Conservation (phyloP, 1,140 invertebrate species). For the Papilio helenus region DNA sequence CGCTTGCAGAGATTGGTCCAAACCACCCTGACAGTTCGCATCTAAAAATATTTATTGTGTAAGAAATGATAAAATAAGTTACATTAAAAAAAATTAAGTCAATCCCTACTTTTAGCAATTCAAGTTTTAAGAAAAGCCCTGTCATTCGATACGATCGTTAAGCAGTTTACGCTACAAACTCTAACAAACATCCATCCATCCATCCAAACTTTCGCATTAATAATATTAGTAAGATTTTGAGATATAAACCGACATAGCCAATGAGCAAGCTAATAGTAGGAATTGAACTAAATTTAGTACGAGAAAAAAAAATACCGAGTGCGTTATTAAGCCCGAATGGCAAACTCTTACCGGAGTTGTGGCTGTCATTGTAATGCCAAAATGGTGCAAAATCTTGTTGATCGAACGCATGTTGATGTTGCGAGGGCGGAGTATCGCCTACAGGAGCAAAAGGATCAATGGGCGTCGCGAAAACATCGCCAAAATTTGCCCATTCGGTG, state of each 20-base stretch:
- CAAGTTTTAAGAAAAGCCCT: not conserved
- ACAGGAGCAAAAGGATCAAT: slow-evolving; percentile 28
- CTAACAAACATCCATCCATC: too few species aligned
- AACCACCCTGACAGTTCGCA: slow-evolving; percentile 18
- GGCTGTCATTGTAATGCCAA: not conserved
- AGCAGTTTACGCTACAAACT: too few species aligned
- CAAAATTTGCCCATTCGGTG: slow-evolving; percentile 34
- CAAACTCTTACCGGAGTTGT: not conserved
- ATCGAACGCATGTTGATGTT: slow-evolving; percentile 21
- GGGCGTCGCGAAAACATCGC: slow-evolving; percentile 24
- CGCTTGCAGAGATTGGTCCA: slow-evolving; percentile 12
- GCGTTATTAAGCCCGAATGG: not conserved
- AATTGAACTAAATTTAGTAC: not conserved
- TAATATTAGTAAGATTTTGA: too few species aligned
- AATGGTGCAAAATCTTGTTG: slow-evolving; percentile 38
- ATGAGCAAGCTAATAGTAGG: too few species aligned
- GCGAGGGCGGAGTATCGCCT: not conserved
- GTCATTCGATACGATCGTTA: too few species aligned
- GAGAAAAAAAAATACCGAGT: not conserved
- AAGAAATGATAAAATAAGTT: too few species aligned
- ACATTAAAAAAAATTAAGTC: too few species aligned
- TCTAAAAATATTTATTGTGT: not conserved
- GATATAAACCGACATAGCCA: too few species aligned
- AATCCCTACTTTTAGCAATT: too few species aligned
- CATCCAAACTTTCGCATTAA: too few species aligned